phyloP scores from a whole-genome alignment of 2,113 vertebrate species.

The Plectropomus leopardus region DNA sequence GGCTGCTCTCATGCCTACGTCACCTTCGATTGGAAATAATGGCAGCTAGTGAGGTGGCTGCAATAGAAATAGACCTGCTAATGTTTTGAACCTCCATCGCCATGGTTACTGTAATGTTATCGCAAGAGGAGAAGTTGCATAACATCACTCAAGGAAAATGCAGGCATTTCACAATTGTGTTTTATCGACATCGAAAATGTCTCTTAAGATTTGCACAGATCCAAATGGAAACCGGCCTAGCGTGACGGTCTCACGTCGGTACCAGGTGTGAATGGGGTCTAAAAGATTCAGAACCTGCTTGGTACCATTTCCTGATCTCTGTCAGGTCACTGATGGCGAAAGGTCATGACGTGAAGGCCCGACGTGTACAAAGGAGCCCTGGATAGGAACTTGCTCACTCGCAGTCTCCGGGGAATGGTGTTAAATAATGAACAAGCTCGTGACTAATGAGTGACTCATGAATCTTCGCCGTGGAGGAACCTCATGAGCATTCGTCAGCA shows the following conservation, averaged over 20 bases:
- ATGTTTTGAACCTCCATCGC: too few relatives aligned
- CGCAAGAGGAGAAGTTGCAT: too few relatives aligned
- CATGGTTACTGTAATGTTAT: too few relatives aligned
- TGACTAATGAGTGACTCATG: slow-evolving; percentile 73
- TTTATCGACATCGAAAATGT: too few relatives aligned
- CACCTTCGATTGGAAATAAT: too few relatives aligned
- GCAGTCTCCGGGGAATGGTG: slow-evolving; percentile 20
- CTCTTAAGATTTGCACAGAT: neutral
- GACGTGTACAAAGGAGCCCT: neutral
- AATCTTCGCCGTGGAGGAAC: slow-evolving; percentile 55
- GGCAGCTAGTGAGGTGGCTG: too few relatives aligned
- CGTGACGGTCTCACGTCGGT: neutral
- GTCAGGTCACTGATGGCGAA: neutral
- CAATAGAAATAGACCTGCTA: too few relatives aligned
- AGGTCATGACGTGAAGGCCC: slow-evolving; percentile 20
- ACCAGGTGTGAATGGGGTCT: neutral
- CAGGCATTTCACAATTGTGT: too few relatives aligned
- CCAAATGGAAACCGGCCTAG: too few relatives aligned
- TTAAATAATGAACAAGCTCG: slow-evolving; percentile 61
- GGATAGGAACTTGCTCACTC: slow-evolving; percentile 33
- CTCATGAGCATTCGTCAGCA: slow-evolving; percentile 41
- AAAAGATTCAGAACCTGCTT: slow-evolving; percentile 1
- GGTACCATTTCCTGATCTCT: neutral
- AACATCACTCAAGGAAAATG: too few relatives aligned
- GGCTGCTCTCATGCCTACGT: too few relatives aligned